Percentiles rank a stretch among this genome's conserved stretches.
These are phyloP conservation scores for Drosophila azteca DNA, from an alignment of 1,140 invertebrate genomes.

Conservation along the genomic window DNA sequence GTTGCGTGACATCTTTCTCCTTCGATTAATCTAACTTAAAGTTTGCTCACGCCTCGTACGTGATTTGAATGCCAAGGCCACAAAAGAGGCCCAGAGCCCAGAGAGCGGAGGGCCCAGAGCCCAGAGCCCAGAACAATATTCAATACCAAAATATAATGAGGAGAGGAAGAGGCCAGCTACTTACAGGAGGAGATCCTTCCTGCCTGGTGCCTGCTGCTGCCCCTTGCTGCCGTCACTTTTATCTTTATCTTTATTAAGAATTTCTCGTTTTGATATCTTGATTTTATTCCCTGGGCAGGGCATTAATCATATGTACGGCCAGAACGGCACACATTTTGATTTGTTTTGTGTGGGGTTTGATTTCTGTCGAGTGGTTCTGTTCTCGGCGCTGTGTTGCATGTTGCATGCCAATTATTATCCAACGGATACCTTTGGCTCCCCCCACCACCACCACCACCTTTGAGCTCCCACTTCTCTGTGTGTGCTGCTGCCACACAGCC, in stretches of 20 bases:
- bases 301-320: slow-evolving; percentile 71
- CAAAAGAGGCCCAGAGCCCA: slow-evolving; percentile 31
- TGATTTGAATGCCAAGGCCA: slow-evolving; percentile 53
- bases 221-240: slow-evolving; percentile 25
- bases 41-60: slow-evolving; percentile 79
- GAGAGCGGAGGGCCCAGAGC: slow-evolving; percentile 13
- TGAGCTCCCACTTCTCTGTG: slow-evolving; percentile 11
- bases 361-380: slow-evolving; percentile 56
- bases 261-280: slow-evolving; percentile 73
- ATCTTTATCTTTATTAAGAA: slow-evolving; percentile 79
- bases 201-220: slow-evolving; percentile 13
- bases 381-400: slow-evolving; percentile 14
- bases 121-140: slow-evolving; percentile 22
- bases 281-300: slow-evolving; percentile 67
- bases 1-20: slow-evolving; percentile 69
- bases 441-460: neutral
- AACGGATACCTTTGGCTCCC: neutral
- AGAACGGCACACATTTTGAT: slow-evolving; percentile 68
- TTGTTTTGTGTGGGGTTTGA: slow-evolving; percentile 72
- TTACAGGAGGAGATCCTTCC: slow-evolving; percentile 52
- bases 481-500: slow-evolving; percentile 9
- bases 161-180: slow-evolving; percentile 38
- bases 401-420: slow-evolving; percentile 77
- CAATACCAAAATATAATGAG: slow-evolving; percentile 17
- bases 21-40: slow-evolving; percentile 81